Evolutionary conservation across 2,888 invertebrate genomes (phyloP).

Genomic region (Drosophila atripex): DNA sequence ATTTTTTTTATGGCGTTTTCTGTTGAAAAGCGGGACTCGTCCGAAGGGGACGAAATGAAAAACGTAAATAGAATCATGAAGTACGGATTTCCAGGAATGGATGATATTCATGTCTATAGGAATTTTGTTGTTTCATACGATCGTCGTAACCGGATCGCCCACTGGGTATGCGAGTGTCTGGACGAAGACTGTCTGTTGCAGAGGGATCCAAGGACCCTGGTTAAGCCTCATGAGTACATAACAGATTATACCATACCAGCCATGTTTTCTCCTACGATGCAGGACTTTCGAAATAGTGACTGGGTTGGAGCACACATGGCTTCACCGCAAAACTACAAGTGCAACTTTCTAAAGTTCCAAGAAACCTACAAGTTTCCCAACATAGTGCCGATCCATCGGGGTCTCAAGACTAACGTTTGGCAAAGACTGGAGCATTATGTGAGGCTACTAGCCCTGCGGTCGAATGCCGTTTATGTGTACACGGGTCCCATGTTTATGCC

Average conservation of each 20-base stretch:
- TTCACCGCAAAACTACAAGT: slow-evolving; percentile 96
- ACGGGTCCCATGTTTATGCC: slow-evolving; percentile 95
- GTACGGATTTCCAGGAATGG: slow-evolving; percentile 95
- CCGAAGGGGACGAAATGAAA: neutral
- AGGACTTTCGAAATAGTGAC: slow-evolving; percentile 91
- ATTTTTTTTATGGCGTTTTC: slow-evolving; percentile 57
- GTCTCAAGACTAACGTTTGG: slow-evolving; percentile 95
- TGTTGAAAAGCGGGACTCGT: neutral
- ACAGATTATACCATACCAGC: slow-evolving; percentile 87
- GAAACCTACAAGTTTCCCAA: slow-evolving; percentile 96
- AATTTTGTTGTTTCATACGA: slow-evolving; percentile 97
- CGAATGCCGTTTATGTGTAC: slow-evolving; percentile 92
- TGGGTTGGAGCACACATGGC: slow-evolving; percentile 96
- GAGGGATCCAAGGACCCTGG: neutral
- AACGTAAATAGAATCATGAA: slow-evolving; percentile 91
- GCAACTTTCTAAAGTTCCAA: slow-evolving; percentile 89
- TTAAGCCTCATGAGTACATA: slow-evolving; percentile 27
- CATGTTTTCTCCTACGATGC: slow-evolving; percentile 90
- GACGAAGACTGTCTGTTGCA: slow-evolving; percentile 85
- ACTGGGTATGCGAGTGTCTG: slow-evolving; percentile 97
- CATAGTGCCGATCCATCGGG: slow-evolving; percentile 96
- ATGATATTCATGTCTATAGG: slow-evolving; percentile 92
- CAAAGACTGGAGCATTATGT: slow-evolving; percentile 92
- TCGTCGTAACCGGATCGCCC: slow-evolving; percentile 91
- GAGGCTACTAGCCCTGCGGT: slow-evolving; percentile 88